These are phyloP conservation scores for Spodoptera litura DNA, from an alignment of 1,140 invertebrate genomes.

Conservation along the genomic window DNA sequence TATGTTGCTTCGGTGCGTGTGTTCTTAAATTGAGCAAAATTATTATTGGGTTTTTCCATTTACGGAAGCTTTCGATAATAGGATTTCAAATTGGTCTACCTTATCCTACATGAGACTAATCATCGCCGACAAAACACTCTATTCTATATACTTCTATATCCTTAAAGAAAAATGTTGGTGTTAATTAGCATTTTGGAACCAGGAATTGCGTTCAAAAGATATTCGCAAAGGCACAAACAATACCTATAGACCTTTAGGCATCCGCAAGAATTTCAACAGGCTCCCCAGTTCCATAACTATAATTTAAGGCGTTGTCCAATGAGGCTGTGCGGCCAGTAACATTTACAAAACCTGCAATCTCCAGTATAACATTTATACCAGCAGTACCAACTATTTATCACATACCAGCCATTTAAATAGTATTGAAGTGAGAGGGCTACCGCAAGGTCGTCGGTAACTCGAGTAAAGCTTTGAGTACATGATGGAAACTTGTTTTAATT, in stretches of 20 bases:
- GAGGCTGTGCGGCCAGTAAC: background rate
- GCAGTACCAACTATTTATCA: slow-evolving; percentile 22
- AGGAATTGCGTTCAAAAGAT: too few relatives aligned
- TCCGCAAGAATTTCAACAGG: background rate
- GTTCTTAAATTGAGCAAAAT: too few relatives aligned
- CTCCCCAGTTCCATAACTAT: background rate
- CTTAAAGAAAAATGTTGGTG: too few relatives aligned
- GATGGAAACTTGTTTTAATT: slow-evolving; percentile 32
- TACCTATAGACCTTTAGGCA: background rate
- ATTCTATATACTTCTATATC: too few relatives aligned
- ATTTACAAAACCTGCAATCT: slow-evolving; percentile 1
- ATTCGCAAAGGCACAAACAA: too few relatives aligned
- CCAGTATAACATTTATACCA: slow-evolving; percentile 14
- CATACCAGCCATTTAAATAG: slow-evolving; percentile 35
- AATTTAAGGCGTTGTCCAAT: slow-evolving; percentile 23
- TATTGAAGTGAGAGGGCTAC: slow-evolving; percentile 18
- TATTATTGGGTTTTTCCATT: too few relatives aligned
- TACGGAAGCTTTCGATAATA: too few relatives aligned
- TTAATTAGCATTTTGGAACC: too few relatives aligned
- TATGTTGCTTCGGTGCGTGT: too few relatives aligned
- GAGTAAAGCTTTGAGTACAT: slow-evolving; percentile 18
- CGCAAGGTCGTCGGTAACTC: slow-evolving; percentile 14
- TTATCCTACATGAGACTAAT: too few relatives aligned
- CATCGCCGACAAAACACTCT: too few relatives aligned
- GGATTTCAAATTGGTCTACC: too few relatives aligned